Evolutionary conservation across 2,113 vertebrate species (phyloP), one percentile per base, ranked within the genome.

Genomic region (Epinephelus moara): DNA sequence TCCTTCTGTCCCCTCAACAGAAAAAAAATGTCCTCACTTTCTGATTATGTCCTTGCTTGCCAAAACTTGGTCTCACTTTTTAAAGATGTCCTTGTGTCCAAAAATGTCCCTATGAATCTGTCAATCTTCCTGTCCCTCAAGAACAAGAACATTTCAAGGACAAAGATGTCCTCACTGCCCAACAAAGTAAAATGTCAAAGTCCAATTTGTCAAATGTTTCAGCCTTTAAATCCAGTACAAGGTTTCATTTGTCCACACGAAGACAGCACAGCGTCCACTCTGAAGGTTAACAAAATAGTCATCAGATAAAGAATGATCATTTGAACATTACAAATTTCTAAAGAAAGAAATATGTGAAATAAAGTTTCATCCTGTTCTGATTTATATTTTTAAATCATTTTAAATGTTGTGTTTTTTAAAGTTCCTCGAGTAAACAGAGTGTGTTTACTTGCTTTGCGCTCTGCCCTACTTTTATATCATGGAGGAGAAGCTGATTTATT

Each of bases 391-490:
- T 45, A 61, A 37, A 5, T 45, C 2, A 17, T 75, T 75, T 75
- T 10, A 56, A 67, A 40, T 69, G 45, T 56, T 25, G 49, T 21
- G 10, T n/a, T 62, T 33, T 13, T 8, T 13, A 37, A 85, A 40
- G 33, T 21, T 42, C 19, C 49, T 13, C 1, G 12, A 27, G 75
- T 79, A 80, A 82, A 80, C 80, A 83, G 50, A 45, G 19, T 2
- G 12, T 83, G 83, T 80, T 82, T 72, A 76, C 71, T 73, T 23
- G 62, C 45, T 73, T 53, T 9, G 19, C 12, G 2, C 42, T 62
- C 63, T 85, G 87, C 42, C 71, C 80, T 60, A 80, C 68, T 83
- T 88, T 63, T 30, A 76, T 18, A 68, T 77, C 63, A 59, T 0
- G 42, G 45, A 88, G 49, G 14, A 67, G 45, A 66, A 70, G 59